These are phyloP conservation scores for Anoura caudifer DNA, from an alignment of 2,113 vertebrate species.

Conservation along the genomic window DNA sequence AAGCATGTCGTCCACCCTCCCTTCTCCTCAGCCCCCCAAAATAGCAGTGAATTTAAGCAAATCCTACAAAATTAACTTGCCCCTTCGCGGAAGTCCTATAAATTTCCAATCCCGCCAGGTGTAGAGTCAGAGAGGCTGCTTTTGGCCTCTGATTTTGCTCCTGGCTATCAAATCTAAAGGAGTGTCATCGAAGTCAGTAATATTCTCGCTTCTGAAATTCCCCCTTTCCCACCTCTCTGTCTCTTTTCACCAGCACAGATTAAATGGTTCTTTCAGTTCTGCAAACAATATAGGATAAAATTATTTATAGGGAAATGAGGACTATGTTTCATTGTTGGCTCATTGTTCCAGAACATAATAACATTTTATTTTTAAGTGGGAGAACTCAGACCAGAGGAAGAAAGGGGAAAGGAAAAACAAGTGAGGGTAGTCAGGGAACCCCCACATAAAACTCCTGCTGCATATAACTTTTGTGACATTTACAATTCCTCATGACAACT, in stretches of 20 bases:
- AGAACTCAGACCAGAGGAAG: conserved; percentile 40
- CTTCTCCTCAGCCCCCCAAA: conserved; percentile 63
- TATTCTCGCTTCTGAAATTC: conserved; percentile 74
- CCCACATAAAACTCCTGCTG: not conserved
- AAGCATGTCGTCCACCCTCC: conserved; percentile 22
- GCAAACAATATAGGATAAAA: conserved; percentile 76
- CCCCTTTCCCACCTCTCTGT: not conserved
- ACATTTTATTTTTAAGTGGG: conserved; percentile 65
- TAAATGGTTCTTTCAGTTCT: conserved; percentile 75
- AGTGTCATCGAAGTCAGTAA: conserved; percentile 74
- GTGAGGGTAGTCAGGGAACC: not conserved
- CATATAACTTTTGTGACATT: conserved; percentile 49
- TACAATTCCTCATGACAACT: conserved; percentile 44
- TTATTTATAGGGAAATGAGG: conserved; percentile 75
- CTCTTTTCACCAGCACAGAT: conserved; percentile 62
- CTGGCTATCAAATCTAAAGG: conserved; percentile 74
- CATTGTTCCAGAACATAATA: conserved; percentile 73
- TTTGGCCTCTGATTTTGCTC: conserved; percentile 73
- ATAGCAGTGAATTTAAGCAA: conserved; percentile 77
- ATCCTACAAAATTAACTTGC: conserved; percentile 76
- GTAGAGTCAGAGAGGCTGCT: conserved; percentile 43
- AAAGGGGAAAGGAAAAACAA: no score
- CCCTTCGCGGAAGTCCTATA: conserved; percentile 70
- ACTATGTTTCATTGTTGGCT: conserved; percentile 76
- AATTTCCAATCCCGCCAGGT: conserved; percentile 65